Evolutionary conservation across 2,797 vertebrate genomes (phyloP), one percentile per base, ranked within the genome.

Genomic region (Eutrigla gurnardus): DNA sequence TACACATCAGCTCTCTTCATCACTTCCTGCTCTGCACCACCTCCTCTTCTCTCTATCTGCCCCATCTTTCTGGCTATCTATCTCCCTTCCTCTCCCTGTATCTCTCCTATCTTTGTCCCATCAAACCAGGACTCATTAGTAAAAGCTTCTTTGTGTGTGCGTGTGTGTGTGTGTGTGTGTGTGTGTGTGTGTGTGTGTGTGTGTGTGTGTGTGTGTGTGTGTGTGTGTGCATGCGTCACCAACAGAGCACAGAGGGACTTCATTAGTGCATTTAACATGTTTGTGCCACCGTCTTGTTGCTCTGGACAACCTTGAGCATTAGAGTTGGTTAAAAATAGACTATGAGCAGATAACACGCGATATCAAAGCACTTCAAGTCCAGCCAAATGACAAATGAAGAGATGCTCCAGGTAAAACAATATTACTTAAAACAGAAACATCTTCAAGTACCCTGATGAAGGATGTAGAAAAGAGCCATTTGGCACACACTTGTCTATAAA

Each of bases 231-330:
- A n/a, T 33, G 65, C 13, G 58, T 62, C 73, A 53, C 75, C 54
- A 60, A 47, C 52, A 37, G 49, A 81, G 85, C 85, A 84, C 87
- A 86, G 73, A 83, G 87, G 82, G 90, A 89, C 88, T 89, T 91
- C 88, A 90, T 90, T 92, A 90, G 87, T 69, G 82, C 85, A 80
- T 86, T 86, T 85, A 86, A 86, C 60, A 64, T 79, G 80, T 89
- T 91, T 83, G 73, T 86, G 86, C 77, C 78, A 62, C 66, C 8
- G n/a, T 78, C 75, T 78, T 82, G 81, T 85, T 87, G 83, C 84
- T 85, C 69, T 54, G 61, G 77, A 88, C 84, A 89, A 89, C 90
- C 84, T 83, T 86, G 86, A 85, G 80, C 83, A 58, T 65, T 61
- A 68, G 17, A 72, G 70, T 42, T 54, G 50, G 66, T 70, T 86